phyloP scores from a whole-genome alignment of 2,888 invertebrate genomes.

The Machimus rusticus region DNA sequence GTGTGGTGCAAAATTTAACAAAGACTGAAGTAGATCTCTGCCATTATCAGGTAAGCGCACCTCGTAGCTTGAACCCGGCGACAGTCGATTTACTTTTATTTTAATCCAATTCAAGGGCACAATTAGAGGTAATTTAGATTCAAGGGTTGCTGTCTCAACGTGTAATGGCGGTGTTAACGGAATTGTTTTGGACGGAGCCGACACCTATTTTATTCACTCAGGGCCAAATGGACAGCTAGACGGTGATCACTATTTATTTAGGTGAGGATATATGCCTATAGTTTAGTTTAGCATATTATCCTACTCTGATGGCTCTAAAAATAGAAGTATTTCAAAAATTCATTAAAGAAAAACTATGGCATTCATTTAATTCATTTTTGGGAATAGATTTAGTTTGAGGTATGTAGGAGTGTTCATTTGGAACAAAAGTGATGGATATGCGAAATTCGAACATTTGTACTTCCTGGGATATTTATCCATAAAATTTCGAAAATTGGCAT shows the following conservation, averaged over 20 bases:
- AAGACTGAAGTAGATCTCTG: conserved; percentile 63
- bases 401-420: too few species aligned
- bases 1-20: conserved; percentile 60
- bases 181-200: conserved; percentile 78
- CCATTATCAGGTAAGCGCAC: conserved; percentile 60
- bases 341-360: too few species aligned
- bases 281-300: too few species aligned
- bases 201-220: conserved; percentile 74
- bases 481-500: too few species aligned
- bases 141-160: conserved; percentile 86
- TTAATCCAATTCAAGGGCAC: conserved; percentile 65
- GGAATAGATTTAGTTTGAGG: too few species aligned
- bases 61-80: background rate
- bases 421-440: too few species aligned
- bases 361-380: too few species aligned
- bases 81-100: background rate
- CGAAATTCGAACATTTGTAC: too few species aligned
- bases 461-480: too few species aligned
- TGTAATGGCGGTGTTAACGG: conserved; percentile 79
- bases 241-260: conserved; percentile 60
- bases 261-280: conserved; percentile 55
- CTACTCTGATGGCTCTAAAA: too few species aligned
- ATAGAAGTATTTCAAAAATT: too few species aligned
- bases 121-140: conserved; percentile 72
- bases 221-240: conserved; percentile 56